Evolutionary conservation across 2,888 invertebrate species (phyloP).

Genomic region (Allygus modestus): DNA sequence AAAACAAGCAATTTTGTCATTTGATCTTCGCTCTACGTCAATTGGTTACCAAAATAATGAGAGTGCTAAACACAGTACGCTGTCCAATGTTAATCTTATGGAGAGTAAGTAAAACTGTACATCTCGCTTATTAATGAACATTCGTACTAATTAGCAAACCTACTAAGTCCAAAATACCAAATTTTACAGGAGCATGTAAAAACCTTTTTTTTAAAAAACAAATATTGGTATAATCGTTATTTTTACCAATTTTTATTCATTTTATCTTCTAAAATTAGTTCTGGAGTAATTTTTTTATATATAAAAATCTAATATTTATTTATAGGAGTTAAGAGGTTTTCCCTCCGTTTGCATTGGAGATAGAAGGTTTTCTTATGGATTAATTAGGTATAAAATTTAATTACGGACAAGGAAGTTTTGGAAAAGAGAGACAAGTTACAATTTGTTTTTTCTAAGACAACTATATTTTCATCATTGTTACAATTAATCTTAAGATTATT

Average conservation of each 20-base stretch:
- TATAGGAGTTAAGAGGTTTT: neutral
- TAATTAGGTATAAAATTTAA: neutral
- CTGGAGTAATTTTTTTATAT: neutral
- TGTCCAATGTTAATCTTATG: too few species aligned
- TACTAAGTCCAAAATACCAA: constrained; percentile 11
- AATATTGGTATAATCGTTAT: neutral
- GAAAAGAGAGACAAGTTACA: constrained; percentile 10
- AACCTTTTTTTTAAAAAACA: neutral
- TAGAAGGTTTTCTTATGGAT: constrained; percentile 4
- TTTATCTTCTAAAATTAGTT: neutral
- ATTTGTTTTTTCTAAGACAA: constrained; percentile 15
- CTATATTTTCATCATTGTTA: neutral
- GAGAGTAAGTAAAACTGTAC: too few species aligned
- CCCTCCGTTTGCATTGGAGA: neutral
- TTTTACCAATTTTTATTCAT: neutral
- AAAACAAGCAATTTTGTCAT: too few species aligned
- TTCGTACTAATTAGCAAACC: constrained; percentile 34
- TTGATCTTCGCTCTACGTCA: too few species aligned
- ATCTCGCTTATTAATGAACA: too few species aligned
- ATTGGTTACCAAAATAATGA: too few species aligned
- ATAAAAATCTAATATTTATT: neutral
- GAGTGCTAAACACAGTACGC: too few species aligned
- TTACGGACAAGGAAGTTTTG: neutral
- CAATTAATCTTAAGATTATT: constrained; percentile 12
- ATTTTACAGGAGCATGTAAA: constrained; percentile 30